Evolutionary conservation across 2,888 invertebrate genomes (phyloP).

Genomic region (Ochlodes sylvanus): DNA sequence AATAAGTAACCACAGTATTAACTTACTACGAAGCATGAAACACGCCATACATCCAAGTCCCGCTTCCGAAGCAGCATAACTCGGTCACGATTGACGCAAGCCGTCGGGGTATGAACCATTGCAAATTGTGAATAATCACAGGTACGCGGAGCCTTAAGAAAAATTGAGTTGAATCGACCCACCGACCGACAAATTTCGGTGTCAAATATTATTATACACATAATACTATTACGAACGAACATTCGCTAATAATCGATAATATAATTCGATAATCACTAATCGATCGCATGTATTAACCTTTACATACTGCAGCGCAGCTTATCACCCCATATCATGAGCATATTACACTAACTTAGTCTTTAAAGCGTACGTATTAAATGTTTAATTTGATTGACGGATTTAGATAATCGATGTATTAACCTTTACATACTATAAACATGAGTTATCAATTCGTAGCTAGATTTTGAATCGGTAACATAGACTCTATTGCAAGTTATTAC

Average conservation of each 20-base stretch:
- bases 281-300: constrained; percentile 31
- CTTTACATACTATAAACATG: constrained; percentile 22
- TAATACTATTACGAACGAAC: constrained; percentile 40
- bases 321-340: background rate
- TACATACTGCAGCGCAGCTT: constrained; percentile 16
- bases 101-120: no score
- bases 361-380: background rate
- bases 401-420: constrained; percentile 21
- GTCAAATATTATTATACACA: constrained; percentile 38
- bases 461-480: background rate
- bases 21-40: no score
- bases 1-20: no score
- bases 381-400: background rate
- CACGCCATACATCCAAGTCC: no score
- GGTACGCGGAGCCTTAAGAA: constrained; percentile 6
- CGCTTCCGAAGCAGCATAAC: no score
- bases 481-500: background rate
- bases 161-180: constrained; percentile 18
- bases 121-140: no score
- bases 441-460: constrained; percentile 6
- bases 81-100: no score
- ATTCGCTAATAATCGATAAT: no score
- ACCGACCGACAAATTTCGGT: constrained; percentile 36
- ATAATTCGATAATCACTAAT: constrained; percentile 44
- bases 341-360: background rate